Conservation (phyloP, 1,140 invertebrate species). For the Ceratitis capitata region DNA sequence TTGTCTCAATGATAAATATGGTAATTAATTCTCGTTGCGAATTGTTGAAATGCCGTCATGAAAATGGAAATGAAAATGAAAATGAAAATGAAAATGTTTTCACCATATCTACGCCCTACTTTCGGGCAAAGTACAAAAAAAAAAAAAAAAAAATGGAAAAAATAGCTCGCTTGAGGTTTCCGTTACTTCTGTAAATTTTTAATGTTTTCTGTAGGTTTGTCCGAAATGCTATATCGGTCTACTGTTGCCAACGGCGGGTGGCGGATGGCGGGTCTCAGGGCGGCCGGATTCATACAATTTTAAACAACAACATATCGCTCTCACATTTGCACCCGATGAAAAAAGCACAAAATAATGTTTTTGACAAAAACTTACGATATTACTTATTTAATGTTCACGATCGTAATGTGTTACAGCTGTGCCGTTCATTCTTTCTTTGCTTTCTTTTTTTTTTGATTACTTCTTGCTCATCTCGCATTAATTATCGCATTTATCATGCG, state of each 20-base stretch:
- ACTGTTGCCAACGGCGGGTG: too few relatives aligned
- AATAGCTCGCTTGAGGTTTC: neutral
- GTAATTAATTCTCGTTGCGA: slow-evolving; percentile 36
- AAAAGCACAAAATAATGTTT: neutral
- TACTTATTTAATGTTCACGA: neutral
- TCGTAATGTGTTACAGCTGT: neutral
- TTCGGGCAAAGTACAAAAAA: too few relatives aligned
- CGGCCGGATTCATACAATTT: neutral
- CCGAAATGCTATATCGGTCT: neutral
- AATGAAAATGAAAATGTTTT: slow-evolving; percentile 26
- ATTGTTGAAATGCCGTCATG: slow-evolving; percentile 22
- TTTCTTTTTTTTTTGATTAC: neutral
- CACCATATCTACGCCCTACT: neutral
- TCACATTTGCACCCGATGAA: neutral
- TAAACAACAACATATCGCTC: slow-evolving; percentile 9
- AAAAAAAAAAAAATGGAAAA: neutral
- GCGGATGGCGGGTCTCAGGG: neutral
- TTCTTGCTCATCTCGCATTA: neutral
- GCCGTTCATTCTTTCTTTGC: neutral
- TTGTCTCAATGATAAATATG: slow-evolving; percentile 34
- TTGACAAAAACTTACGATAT: neutral
- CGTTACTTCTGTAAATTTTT: neutral
- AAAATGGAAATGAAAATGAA: slow-evolving; percentile 32
- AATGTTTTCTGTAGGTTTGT: neutral
- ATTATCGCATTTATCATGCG: neutral